These are phyloP conservation scores for Micoletzkya japonica DNA, from an alignment of 2,888 invertebrate species.

Conservation along the genomic window DNA sequence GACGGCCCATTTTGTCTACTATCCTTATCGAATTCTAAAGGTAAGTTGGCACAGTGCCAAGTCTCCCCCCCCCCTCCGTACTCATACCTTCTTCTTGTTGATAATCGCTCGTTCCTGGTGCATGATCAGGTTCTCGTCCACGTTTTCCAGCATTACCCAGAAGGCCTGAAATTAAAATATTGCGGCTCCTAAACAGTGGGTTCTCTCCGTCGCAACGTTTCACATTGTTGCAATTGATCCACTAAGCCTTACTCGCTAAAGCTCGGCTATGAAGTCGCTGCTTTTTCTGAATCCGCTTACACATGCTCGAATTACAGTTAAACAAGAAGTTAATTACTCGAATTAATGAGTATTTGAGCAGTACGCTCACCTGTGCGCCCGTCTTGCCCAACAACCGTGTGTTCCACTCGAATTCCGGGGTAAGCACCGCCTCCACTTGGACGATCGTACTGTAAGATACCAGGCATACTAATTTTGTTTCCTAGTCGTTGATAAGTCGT, in stretches of 20 bases:
- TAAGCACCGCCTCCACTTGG: conserved; percentile 53
- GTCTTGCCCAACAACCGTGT: conserved; percentile 79
- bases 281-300: too few species aligned
- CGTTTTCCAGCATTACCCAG: conserved; percentile 98
- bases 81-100: conserved; percentile 76
- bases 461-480: not conserved
- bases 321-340: not conserved
- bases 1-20: not conserved
- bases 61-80: not conserved
- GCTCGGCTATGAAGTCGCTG: too few species aligned
- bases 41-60: not conserved
- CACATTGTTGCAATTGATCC: too few species aligned
- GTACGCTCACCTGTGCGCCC: conserved; percentile 32
- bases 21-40: not conserved
- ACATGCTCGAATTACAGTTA: too few species aligned
- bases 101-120: conserved; percentile 90
- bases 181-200: too few species aligned
- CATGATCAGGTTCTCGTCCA: conserved; percentile 88
- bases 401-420: conserved; percentile 71
- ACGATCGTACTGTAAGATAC: conserved; percentile 64
- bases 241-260: too few species aligned
- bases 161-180: conserved; percentile 75
- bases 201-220: too few species aligned
- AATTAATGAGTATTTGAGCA: conserved; percentile 72
- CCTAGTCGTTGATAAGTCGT: not conserved